Base-by-base conservation (phyloP, 2,888 invertebrate species). In the Calameuta pallipes region DNA sequence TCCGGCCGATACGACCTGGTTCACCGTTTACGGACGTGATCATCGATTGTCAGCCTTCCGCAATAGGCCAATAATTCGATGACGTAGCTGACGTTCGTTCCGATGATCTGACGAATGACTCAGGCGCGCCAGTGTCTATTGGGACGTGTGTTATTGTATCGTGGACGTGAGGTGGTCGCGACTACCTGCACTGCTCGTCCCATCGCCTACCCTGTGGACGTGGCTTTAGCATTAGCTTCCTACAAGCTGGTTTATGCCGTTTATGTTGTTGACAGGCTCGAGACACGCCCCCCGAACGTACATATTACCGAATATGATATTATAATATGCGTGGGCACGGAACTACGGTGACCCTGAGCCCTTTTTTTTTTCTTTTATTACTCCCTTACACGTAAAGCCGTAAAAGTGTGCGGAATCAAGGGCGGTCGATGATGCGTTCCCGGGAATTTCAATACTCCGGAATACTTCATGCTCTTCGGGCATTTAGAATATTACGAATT, bases 251-350 rank as follows among this genome's bases (percentile, higher is more conserved):
- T 31, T 33, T 33, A 33, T 33, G 70, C 70, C 31, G 70, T 70
- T 70, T 70, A 70, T 11, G 70, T 31, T 33, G 70, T 70, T 70
- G 70, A 70, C 70, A 70, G 70, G 11, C 12, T 30, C 70, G 70
- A 23, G 70, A 30, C 70, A 33, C 70, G 6, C 70, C 70, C 11
- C 70, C 70, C 31, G 41, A 41, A 41, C 41, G 30, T 31, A 31
- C 31, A 31, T 70, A 70, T 70, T 70, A 70, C 70, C 70, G 70
- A 70, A 33, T 70, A 70, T 33, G 70, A 30, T 33, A 70, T 70
- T 70, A 70, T 70, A 70, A 70, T 70, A 70, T 30, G 70, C 70
- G 70, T 23, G 33, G 30, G 33, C 70, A 70, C 70, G 70, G 33
- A 70, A 70, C 9, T 12, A 15, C 30, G 70, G 15, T 30, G 70